phyloP scores from a whole-genome alignment of 2,888 invertebrate genomes.

The Branchipolynoe longqiensis region DNA sequence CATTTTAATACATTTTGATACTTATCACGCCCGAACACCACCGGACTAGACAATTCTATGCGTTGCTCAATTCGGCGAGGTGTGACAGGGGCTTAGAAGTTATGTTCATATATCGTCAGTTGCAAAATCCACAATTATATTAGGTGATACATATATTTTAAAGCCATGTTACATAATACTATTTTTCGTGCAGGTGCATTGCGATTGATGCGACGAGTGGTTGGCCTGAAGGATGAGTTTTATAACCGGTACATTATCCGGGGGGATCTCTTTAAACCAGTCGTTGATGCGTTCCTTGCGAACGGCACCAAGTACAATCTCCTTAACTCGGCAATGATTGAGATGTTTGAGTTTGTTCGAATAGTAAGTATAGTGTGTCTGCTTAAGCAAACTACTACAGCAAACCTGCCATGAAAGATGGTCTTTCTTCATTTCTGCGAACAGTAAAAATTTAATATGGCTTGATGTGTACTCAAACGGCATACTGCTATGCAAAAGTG shows the following conservation, averaged over 20 bases:
- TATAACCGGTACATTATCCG: conserved; percentile 98
- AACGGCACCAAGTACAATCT: conserved; percentile 99
- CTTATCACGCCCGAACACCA: too few relatives aligned
- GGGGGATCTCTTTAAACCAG: conserved; percentile 96
- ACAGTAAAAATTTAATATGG: too few relatives aligned
- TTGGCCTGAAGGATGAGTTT: conserved; percentile 98
- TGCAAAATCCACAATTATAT: too few relatives aligned
- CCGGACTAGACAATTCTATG: too few relatives aligned
- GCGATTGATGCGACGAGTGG: conserved; percentile 97
- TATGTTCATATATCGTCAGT: too few relatives aligned
- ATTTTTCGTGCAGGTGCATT: conserved; percentile 91
- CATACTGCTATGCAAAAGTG: too few relatives aligned
- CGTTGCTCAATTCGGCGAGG: too few relatives aligned
- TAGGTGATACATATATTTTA: not conserved
- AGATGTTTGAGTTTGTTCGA: conserved; percentile 99
- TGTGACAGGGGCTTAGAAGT: too few relatives aligned
- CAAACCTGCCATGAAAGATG: too few relatives aligned
- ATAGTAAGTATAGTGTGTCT: conserved; percentile 83
- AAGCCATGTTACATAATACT: not conserved
- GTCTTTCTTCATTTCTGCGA: too few relatives aligned
- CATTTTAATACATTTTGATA: too few relatives aligned
- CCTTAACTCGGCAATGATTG: conserved; percentile 98
- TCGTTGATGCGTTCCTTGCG: conserved; percentile 96
- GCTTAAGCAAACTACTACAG: not conserved
- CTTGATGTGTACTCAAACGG: too few relatives aligned